phyloP scores from a whole-genome alignment of 2,797 vertebrate genomes.

The Bryconaethiops microstoma region DNA sequence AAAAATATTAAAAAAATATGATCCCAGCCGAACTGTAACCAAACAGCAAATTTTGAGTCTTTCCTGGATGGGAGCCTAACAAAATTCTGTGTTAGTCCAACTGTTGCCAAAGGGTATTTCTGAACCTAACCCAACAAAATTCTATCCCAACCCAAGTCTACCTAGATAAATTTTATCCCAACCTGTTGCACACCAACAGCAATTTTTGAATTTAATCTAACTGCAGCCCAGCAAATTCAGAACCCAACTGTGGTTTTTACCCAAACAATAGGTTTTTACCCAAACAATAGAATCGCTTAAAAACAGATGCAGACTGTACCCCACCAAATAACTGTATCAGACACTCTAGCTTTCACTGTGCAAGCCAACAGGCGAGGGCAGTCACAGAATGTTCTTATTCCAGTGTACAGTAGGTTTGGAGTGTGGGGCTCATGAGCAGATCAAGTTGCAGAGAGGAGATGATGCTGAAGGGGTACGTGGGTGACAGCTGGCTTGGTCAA shows the following conservation, averaged over 20 bases:
- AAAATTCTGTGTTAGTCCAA: not conserved
- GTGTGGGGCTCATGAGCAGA: slow-evolving; percentile 18
- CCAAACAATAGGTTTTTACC: too few relatives aligned
- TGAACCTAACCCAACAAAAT: too few relatives aligned
- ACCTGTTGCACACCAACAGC: not conserved
- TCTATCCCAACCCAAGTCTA: not conserved
- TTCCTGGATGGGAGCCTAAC: too few relatives aligned
- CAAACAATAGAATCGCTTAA: too few relatives aligned
- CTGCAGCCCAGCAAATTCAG: too few relatives aligned
- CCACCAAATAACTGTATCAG: not conserved
- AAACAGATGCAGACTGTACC: not conserved
- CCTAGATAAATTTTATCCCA: not conserved
- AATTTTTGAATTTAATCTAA: not conserved
- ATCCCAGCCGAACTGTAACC: not conserved
- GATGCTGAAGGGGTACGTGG: slow-evolving; percentile 37
- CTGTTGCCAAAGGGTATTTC: not conserved
- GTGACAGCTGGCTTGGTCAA: slow-evolving; percentile 69
- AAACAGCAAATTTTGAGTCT: not conserved
- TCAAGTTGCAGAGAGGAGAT: slow-evolving; percentile 40
- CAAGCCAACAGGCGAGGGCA: slow-evolving; percentile 13
- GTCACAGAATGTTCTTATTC: slow-evolving; percentile 11
- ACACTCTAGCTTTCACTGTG: slow-evolving; percentile 2
- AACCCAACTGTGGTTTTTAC: too few relatives aligned
- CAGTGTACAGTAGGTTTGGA: slow-evolving; percentile 21
- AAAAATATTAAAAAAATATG: not conserved